These are phyloP conservation scores for Sprattus sprattus DNA, from an alignment of 2,113 vertebrate genomes.

Conservation along the genomic window DNA sequence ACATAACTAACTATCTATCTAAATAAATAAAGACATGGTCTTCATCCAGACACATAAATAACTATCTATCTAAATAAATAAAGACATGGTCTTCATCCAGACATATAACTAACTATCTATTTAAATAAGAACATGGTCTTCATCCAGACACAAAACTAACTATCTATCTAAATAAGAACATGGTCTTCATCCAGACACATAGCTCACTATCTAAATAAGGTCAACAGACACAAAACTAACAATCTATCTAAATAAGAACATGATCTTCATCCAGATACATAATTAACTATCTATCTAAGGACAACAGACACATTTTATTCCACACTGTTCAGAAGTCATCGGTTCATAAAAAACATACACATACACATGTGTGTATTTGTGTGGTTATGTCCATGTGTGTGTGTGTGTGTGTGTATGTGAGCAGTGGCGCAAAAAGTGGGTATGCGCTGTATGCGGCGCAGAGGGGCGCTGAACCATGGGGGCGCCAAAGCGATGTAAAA, in stretches of 20 bases:
- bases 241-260: background rate
- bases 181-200: slow-evolving; percentile 1
- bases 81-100: background rate
- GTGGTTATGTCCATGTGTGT: no score
- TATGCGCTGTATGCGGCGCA: no score
- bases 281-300: background rate
- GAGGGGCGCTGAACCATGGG: no score
- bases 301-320: background rate
- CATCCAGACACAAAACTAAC: background rate
- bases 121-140: background rate
- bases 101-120: background rate
- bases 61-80: no score
- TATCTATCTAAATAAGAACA: background rate
- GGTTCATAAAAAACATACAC: background rate
- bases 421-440: no score
- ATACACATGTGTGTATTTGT: background rate
- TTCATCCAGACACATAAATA: background rate
- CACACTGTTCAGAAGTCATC: background rate
- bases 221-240: background rate
- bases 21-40: background rate
- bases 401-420: no score
- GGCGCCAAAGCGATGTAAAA: no score
- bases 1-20: background rate
- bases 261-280: background rate
- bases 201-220: background rate